Evolutionary conservation across 2,797 vertebrate genomes (phyloP), one percentile per base, ranked within the genome.

Genomic region (Adrianichthys oophorus): DNA sequence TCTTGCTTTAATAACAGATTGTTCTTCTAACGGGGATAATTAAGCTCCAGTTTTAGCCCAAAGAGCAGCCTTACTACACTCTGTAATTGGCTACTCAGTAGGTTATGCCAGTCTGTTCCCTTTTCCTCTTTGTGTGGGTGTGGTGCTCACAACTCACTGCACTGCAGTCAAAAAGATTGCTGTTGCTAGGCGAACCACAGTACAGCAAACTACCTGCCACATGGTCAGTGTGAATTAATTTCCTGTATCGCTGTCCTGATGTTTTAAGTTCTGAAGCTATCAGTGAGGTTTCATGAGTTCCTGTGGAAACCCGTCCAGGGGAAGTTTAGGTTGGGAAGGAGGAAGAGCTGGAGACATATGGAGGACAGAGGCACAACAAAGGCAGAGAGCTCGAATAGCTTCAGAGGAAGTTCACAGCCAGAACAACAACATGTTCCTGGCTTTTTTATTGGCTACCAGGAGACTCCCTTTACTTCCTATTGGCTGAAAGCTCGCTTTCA

Each of bases 21-120:
- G 82, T 87, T 85, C 80, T 84, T 85, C 83, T 89, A 73, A 84
- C 87, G 52, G 90, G 87, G 85, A 89, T 92, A 90, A 92, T 93
- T 93, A 92, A 82, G 59, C 75, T 90, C 90, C 91, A 70, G 80
- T 90, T 93, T 85, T 92, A 93, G 90, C 87, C 80, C 53, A 48
- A 72, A 85, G 81, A 86, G 78, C 65, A 75, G 79, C 83, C 83
- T 69, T 79, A 80, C 84, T 82, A 79, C 78, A 74, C 87, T 91
- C 90, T 93, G 87, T 93, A 92, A 93, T 93, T 91, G 89, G 74
- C 72, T 61, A 83, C 80, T 87, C 79, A 43, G 86, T 85, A 84
- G 86, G 83, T 87, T 89, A 66, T 87, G 82, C 84, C 85, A 85
- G 81, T 85, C 64, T 63, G 5, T 68, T 82, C 73, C 66, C 49